phyloP scores from a whole-genome alignment of 1,140 invertebrate species.

The Ceratosolen fusciceps region DNA sequence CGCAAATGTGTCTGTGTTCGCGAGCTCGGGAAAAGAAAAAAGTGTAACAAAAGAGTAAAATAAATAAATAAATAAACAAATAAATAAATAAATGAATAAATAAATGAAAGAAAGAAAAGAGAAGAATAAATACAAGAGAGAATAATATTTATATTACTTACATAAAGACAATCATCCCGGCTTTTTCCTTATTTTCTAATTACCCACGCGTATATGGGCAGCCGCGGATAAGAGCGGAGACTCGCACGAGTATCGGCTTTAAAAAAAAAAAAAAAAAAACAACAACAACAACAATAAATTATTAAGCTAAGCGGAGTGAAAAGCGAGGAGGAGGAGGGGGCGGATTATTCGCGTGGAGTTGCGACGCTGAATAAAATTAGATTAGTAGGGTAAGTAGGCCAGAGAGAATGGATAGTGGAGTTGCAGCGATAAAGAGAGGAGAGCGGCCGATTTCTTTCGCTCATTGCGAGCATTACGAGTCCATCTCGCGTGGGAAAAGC shows the following conservation, averaged over 20 bases:
- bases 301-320: neutral
- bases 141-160: conserved; percentile 18
- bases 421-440: neutral
- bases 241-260: neutral
- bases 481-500: neutral
- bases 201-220: no score
- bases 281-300: no score
- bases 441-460: neutral
- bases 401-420: neutral
- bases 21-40: no score
- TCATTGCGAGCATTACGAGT: neutral
- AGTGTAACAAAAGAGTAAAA: no score
- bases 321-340: neutral
- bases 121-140: no score
- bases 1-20: no score
- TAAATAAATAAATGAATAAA: neutral
- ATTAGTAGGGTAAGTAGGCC: neutral
- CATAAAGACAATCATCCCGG: neutral
- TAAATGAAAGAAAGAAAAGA: neutral
- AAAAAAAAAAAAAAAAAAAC: no score
- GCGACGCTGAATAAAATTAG: neutral
- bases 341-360: neutral
- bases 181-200: no score
- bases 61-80: no score
- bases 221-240: neutral